Conservation (phyloP, 1,140 invertebrate genomes). For the Neodiprion pinetum region DNA sequence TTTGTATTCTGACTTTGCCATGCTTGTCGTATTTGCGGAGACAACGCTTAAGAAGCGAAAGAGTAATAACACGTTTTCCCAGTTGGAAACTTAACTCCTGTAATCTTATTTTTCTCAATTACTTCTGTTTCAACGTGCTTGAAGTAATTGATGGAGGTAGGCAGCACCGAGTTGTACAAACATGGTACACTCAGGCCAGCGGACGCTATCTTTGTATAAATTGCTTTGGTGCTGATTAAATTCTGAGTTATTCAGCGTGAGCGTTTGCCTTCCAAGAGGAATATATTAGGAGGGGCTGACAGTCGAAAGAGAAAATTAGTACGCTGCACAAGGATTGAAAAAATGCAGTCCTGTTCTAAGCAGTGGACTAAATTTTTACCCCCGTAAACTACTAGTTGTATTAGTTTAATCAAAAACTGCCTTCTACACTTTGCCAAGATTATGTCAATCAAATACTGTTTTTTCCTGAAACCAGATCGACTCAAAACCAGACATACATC, state of each 20-base stretch:
- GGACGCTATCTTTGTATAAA: neutral
- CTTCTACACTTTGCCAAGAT: no score
- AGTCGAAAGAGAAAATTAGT: neutral
- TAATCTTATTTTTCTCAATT: neutral
- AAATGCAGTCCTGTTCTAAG: no score
- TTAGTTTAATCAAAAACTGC: no score
- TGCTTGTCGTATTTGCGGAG: no score
- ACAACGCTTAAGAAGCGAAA: neutral
- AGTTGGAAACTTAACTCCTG: neutral
- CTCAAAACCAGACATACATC: no score
- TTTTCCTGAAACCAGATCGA: no score
- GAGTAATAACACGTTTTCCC: neutral
- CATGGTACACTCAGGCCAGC: neutral
- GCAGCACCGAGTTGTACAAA: neutral
- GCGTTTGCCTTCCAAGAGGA: neutral
- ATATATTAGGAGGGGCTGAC: neutral
- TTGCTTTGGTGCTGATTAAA: neutral
- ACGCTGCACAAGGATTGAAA: neutral
- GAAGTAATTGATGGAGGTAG: conserved; percentile 1
- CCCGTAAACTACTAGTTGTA: no score
- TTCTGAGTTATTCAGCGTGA: neutral
- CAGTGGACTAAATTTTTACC: no score
- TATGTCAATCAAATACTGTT: no score
- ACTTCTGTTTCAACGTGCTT: neutral
- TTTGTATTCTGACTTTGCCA: no score